phyloP scores from a whole-genome alignment of 2,888 invertebrate genomes.

The Drosophila engyochracea region DNA sequence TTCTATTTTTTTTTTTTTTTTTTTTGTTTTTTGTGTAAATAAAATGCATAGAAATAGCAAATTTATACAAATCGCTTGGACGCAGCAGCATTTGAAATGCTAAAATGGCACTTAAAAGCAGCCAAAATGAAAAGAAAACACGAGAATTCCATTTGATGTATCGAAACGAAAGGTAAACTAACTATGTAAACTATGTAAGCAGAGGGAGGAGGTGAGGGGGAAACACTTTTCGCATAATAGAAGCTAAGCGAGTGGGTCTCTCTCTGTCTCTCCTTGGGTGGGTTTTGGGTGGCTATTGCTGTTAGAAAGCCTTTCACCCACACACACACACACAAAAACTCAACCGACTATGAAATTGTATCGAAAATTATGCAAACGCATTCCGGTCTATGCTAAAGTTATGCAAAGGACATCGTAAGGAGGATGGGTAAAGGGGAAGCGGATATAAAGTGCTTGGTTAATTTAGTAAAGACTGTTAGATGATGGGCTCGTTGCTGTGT shows the following conservation, averaged over 20 bases:
- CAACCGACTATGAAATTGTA: conserved; percentile 85
- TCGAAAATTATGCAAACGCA: conserved; percentile 76
- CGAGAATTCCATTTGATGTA: conserved; percentile 81
- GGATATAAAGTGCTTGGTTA: conserved; percentile 1
- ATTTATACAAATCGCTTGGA: conserved; percentile 77
- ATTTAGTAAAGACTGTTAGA: conserved; percentile 16
- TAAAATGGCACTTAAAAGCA: conserved; percentile 82
- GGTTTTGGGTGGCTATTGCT: conserved; percentile 34
- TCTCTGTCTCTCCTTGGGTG: conserved; percentile 12
- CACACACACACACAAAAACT: conserved; percentile 30
- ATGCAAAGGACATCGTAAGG: conserved; percentile 74
- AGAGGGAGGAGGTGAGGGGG: background rate
- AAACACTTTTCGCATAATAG: conserved; percentile 66
- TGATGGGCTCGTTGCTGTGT: background rate
- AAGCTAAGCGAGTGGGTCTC: conserved; percentile 11
- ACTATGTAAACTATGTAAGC: conserved; percentile 76
- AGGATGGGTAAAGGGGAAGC: background rate
- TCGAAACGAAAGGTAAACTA: conserved; percentile 49
- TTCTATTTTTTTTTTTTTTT: background rate
- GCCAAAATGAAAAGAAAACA: conserved; percentile 84
- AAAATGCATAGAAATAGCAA: conserved; percentile 82
- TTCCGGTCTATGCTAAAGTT: conserved; percentile 69
- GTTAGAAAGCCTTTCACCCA: conserved; percentile 76
- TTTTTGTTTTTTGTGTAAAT: conserved; percentile 53
- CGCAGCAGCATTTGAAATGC: conserved; percentile 76